A percentile compares a stretch with the other conserved stretches of the same genome.
Evolutionary conservation across 1,140 invertebrate genomes (phyloP).

Genomic region (Scaptomyza graminum): DNA sequence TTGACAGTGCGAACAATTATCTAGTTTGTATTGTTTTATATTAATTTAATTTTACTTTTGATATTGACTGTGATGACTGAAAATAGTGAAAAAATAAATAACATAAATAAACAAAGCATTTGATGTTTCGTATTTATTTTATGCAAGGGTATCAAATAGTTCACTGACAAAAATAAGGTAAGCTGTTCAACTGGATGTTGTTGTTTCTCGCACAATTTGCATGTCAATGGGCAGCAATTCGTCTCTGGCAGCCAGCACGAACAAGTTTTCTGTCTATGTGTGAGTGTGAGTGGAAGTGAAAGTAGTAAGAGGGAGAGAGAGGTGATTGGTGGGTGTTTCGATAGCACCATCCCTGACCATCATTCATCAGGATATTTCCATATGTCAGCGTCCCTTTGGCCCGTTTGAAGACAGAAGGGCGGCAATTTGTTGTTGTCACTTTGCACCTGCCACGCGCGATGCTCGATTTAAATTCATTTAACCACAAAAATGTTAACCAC

Average conservation of each 20-base stretch:
- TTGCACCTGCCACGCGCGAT: constrained; percentile 70
- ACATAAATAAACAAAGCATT: too few species aligned
- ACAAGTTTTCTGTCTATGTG: neutral
- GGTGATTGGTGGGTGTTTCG: neutral
- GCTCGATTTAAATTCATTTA: constrained; percentile 79
- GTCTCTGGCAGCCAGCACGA: constrained; percentile 38
- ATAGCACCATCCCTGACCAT: constrained; percentile 32
- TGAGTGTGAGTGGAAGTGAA: neutral
- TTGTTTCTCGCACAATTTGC: constrained; percentile 65
- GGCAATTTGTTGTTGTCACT: constrained; percentile 80
- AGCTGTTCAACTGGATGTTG: constrained; percentile 25
- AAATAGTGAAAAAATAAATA: too few species aligned
- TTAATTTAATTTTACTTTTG: too few species aligned
- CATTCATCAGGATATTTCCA: constrained; percentile 73
- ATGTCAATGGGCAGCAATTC: constrained; percentile 74
- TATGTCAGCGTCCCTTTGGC: constrained; percentile 65
- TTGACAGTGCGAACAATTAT: too few species aligned
- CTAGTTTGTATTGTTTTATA: too few species aligned
- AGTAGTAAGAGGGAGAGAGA: too few species aligned
- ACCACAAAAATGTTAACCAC: constrained; percentile 80
- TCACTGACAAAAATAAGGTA: constrained; percentile 11
- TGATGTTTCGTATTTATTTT: too few species aligned
- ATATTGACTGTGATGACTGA: too few species aligned
- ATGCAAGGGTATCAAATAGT: constrained; percentile 25
- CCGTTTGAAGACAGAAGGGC: constrained; percentile 46